A percentile compares a stretch with the other conserved stretches of the same genome.
These are phyloP conservation scores for Myiopsitta monachus DNA, from an alignment of 2,113 vertebrate genomes.

Conservation along the genomic window DNA sequence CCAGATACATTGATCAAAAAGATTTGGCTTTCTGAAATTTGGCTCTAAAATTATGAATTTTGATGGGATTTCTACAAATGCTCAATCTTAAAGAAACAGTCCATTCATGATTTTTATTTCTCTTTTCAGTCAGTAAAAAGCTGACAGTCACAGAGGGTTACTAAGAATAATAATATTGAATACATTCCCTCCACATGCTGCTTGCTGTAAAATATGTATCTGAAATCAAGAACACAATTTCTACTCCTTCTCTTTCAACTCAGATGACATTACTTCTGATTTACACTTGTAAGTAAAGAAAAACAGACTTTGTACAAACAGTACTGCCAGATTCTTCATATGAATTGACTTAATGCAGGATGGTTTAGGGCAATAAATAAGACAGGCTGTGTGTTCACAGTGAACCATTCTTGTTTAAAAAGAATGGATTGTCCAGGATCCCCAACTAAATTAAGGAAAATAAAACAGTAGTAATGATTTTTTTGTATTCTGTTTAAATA, in stretches of 20 bases:
- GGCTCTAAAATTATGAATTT: neutral
- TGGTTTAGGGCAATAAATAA: conserved; percentile 2
- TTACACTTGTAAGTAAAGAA: neutral
- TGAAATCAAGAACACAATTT: neutral
- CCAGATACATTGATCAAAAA: neutral
- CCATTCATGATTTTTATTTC: neutral
- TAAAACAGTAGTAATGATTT: neutral
- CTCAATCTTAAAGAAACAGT: neutral
- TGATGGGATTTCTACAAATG: neutral
- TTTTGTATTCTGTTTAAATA: neutral
- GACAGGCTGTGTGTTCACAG: neutral
- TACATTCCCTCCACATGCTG: neutral
- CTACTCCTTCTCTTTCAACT: neutral
- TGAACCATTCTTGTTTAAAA: neutral
- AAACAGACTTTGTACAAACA: neutral
- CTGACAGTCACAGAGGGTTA: neutral
- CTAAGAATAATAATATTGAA: neutral
- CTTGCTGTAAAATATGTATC: neutral
- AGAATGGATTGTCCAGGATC: neutral
- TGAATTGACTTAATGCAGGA: conserved; percentile 10
- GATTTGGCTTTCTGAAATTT: neutral
- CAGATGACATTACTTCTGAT: neutral
- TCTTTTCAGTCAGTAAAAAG: neutral
- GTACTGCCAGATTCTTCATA: neutral
- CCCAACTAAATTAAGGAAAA: neutral